Base-by-base conservation (phyloP, 2,113 vertebrate genomes). In the Brachirus orientalis region DNA sequence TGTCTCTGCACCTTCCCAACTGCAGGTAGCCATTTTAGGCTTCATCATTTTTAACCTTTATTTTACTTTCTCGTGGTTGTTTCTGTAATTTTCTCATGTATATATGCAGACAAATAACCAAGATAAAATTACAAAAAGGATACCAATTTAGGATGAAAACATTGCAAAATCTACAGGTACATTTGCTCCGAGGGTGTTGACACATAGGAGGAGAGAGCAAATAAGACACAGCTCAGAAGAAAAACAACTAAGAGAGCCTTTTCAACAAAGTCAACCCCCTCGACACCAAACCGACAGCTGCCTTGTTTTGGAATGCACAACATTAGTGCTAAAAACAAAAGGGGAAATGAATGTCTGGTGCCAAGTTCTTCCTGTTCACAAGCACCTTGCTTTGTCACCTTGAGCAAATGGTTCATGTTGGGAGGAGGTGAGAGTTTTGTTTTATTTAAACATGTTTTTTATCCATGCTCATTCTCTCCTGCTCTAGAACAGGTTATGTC, bases 11-110 rank as follows among this genome's bases (percentile, higher is more conserved):
- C 69, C 67, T 71, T 77, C 66, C 78, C 33, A 80, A 82, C 69
- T 38, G 38, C 51, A 70, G 69, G 88, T 73, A 82, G 86, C 85
- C 88, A 89, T 90, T 87, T 90, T 89, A 78, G 67, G 57, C 73
- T 70, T 43, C 10, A 1, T 35, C 63, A 63, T 22, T 43, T n/a
- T 54, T 60, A 59, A 60, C 10, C 9, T 35, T 33, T 52, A 9
- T 47, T 12, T 63, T 61, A 44, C 45, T 37, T 43, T 22, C 44
- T 40, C 4, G 10, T 10, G 0, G 8, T 20, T n/a, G 35, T 48
- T 22, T 10, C 52, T 61, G 1, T 16, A n/a, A 33, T 3, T 11
- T 10, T 22, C n/a, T 54, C 5, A 52, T 69, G 47, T 52, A 71
- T 70, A 28, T 20, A 36, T 18, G 14, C 9, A 0, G 20, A 13